phyloP scores from a whole-genome alignment of 1,140 invertebrate species.

The Paraescarpia echinospica region DNA sequence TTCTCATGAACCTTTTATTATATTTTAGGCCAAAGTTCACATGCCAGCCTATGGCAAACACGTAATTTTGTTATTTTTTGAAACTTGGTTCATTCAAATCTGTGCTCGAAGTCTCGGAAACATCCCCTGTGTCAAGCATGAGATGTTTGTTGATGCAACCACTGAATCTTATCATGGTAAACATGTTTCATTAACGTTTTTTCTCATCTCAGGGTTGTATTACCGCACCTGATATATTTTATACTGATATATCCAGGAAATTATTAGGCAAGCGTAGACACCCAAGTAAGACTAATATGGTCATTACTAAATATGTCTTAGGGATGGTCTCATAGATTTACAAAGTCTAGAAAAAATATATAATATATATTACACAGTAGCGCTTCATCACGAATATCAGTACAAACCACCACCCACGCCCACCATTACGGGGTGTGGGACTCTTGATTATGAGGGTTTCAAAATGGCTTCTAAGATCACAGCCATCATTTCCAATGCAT shows the following conservation, averaged over 20 bases:
- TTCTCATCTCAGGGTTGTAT: background rate
- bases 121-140: background rate
- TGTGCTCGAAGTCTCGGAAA: background rate
- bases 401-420: too few relatives aligned
- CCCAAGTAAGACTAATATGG: too few relatives aligned
- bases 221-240: background rate
- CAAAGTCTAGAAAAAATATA: too few relatives aligned
- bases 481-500: too few relatives aligned
- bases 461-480: too few relatives aligned
- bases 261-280: too few relatives aligned
- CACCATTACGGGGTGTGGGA: too few relatives aligned
- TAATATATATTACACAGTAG: too few relatives aligned
- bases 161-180: background rate
- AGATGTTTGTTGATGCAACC: background rate
- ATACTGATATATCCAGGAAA: background rate
- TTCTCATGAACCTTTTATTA: background rate
- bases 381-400: too few relatives aligned
- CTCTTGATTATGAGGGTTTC: too few relatives aligned
- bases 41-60: background rate
- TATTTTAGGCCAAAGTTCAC: background rate
- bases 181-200: background rate
- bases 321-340: too few relatives aligned
- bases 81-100: background rate
- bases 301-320: too few relatives aligned
- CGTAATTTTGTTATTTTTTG: background rate